A percentile compares a stretch with the other conserved stretches of the same genome.
phyloP scores from a whole-genome alignment of 2,888 invertebrate genomes.

The Anthrax anthrax region DNA sequence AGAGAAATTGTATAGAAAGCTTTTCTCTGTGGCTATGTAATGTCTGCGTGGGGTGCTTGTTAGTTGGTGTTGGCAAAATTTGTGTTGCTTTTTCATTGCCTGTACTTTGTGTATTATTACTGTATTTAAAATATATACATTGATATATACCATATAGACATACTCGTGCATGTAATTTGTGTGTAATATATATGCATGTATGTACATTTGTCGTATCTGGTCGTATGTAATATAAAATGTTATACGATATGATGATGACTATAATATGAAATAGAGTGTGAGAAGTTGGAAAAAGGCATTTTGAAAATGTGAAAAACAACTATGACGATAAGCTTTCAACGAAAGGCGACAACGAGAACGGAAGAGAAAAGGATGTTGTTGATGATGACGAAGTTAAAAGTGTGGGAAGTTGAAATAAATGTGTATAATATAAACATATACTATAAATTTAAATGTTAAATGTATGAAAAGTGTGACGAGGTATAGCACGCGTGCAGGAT shows the following conservation, averaged over 20 bases:
- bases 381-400: constrained; percentile 2
- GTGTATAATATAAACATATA: no score
- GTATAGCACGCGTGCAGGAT: constrained; percentile 19
- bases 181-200: no score
- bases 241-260: constrained; percentile 9
- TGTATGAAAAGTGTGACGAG: constrained; percentile 17
- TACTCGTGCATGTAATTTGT: no score
- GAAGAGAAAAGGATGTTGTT: constrained; percentile 3
- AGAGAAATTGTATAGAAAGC: no score
- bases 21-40: no score
- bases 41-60: neutral
- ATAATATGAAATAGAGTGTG: neutral
- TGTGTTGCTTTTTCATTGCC: neutral
- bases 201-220: neutral
- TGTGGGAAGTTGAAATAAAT: constrained; percentile 1
- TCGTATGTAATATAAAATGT: constrained; percentile 2
- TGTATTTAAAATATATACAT: neutral
- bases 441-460: no score
- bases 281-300: constrained; percentile 3
- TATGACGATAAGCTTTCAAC: constrained; percentile 5
- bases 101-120: neutral
- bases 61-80: constrained; percentile 2
- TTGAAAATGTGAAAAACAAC: constrained; percentile 3
- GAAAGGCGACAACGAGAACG: constrained; percentile 6
- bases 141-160: no score